Evolutionary conservation across 2,113 vertebrate species (phyloP), one percentile per base, ranked within the genome.

Genomic region (Phaethon lepturus): DNA sequence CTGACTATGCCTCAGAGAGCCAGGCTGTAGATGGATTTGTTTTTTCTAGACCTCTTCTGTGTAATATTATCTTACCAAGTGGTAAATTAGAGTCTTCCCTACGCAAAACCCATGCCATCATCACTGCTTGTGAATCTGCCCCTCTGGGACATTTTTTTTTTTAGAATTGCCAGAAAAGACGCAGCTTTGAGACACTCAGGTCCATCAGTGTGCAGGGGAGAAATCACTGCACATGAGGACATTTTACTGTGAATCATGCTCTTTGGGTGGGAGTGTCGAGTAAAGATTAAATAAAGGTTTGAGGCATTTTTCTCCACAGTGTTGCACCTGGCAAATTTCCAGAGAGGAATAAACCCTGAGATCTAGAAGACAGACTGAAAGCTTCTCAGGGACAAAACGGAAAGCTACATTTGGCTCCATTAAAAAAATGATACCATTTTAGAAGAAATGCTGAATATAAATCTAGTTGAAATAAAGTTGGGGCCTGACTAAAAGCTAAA

Each of bases 271-370:
- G 33, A 81, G 68, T 79, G 31, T 93, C 28, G 72, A 75, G 69
- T 35, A 83, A 88, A 88, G 84, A 68, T 95, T 88, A 76, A 96
- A 86, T 55, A 67, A 93, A 91, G 28, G 53, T 85, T 78, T 72
- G 62, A 92, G 63, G 68, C 44, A 71, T 90, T 96, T 91, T 96
- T 77, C 60, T 74, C 31, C 53, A 44, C 35, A 77, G 45, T 24
- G 78, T 45, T 69, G 53, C 35, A 80, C 38, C 53, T 75, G 88
- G 83, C 31, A 85, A 85, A 74, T 74, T 96, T 93, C 93, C 95
- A 94, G 55, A 82, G 1, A 88, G n/a, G 52, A 74, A 94, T 79
- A 82, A 95, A 71, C 78, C 47, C 71, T 58, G 23, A 69, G 50
- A 75, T 72, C 35, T 69, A 47, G 31, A 45, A 94, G 90, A 40